These are phyloP conservation scores for Cyclura pinguis DNA, from an alignment of 2,797 vertebrate genomes.

Conservation along the genomic window DNA sequence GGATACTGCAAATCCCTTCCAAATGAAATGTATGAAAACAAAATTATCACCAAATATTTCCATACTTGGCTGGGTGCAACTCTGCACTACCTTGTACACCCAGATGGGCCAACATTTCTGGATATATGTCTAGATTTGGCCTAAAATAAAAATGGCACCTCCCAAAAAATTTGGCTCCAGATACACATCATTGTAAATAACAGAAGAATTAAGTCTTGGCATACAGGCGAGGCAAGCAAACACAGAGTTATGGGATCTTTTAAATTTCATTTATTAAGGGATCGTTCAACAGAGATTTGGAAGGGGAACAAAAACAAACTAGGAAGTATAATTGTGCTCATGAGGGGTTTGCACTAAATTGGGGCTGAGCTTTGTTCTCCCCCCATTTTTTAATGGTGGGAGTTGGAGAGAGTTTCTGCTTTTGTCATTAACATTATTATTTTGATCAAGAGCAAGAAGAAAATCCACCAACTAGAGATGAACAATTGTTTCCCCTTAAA, in stretches of 20 bases:
- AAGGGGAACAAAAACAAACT: too few species aligned
- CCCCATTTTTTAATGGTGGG: not conserved
- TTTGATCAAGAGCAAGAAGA: not conserved
- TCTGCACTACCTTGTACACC: not conserved
- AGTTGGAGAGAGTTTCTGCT: not conserved
- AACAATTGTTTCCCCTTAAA: not conserved
- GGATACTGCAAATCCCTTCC: not conserved
- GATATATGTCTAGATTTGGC: not conserved
- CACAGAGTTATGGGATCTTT: not conserved
- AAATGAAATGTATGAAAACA: not conserved
- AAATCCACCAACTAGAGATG: not conserved
- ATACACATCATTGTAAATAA: not conserved
- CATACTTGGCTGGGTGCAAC: not conserved
- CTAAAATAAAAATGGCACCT: not conserved
- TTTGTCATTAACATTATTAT: not conserved
- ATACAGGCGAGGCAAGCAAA: not conserved
- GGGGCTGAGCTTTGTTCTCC: not conserved
- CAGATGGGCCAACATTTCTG: not conserved
- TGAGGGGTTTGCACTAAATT: not conserved
- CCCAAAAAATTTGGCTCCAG: constrained; percentile 9
- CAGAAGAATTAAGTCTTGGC: not conserved
- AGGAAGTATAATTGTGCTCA: not conserved
- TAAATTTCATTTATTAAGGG: not conserved
- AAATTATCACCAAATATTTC: not conserved
- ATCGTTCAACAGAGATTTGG: not conserved